phyloP scores from a whole-genome alignment of 2,113 vertebrate species.

The Propithecus coquereli region DNA sequence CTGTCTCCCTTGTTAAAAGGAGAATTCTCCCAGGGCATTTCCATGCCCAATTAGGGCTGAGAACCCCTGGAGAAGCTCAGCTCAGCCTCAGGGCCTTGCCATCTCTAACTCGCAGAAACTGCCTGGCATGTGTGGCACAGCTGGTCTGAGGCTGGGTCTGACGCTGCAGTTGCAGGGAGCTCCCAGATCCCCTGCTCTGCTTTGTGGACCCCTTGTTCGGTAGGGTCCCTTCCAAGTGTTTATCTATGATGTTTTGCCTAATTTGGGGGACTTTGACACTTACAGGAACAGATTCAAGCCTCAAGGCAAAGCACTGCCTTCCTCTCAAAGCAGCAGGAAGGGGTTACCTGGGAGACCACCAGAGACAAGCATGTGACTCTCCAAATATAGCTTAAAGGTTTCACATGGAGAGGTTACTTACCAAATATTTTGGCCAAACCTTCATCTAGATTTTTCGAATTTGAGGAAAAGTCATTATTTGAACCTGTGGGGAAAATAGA shows the following conservation, averaged over 20 bases:
- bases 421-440: neutral
- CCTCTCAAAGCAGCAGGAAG: neutral
- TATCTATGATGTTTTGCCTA: neutral
- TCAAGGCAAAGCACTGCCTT: neutral
- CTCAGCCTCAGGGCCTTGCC: neutral
- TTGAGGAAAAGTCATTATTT: neutral
- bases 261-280: neutral
- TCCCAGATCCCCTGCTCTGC: neutral
- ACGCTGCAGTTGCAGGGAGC: neutral
- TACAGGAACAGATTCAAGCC: neutral
- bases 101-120: neutral
- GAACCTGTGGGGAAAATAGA: neutral
- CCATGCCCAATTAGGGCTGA: neutral
- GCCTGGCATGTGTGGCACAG: fast-evolving
- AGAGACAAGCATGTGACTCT: no score
- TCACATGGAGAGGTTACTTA: neutral
- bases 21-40: neutral
- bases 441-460: neutral
- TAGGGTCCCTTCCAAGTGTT: neutral
- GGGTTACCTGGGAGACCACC: neutral
- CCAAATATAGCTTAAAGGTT: neutral
- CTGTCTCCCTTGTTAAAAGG: neutral
- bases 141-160: neutral
- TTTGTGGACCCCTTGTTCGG: no score
- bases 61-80: neutral